phyloP scores from a whole-genome alignment of 2,113 vertebrate genomes.

The Otus sunia region DNA sequence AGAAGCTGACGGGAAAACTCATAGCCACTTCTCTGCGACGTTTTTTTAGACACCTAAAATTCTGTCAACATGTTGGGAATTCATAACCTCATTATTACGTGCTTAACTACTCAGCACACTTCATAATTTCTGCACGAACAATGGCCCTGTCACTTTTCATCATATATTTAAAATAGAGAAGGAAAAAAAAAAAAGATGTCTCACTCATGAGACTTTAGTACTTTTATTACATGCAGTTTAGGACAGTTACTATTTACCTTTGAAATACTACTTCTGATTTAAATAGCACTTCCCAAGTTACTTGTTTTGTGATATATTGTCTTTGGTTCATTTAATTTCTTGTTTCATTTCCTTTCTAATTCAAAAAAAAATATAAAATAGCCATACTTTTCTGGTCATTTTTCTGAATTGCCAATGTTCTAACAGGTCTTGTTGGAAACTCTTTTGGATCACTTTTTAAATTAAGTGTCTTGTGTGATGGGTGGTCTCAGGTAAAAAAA shows the following conservation, averaged over 20 bases:
- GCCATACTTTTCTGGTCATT: not conserved
- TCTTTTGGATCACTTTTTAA: not conserved
- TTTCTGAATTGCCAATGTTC: not conserved
- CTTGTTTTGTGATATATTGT: not conserved
- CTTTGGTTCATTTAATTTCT: not conserved
- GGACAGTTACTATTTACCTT: not conserved
- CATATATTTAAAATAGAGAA: not conserved
- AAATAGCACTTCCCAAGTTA: not conserved
- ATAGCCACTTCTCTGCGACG: not conserved
- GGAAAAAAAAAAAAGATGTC: not conserved
- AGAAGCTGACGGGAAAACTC: slow-evolving; percentile 25
- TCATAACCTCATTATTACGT: slow-evolving; percentile 11
- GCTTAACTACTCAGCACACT: not conserved
- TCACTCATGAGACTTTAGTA: not conserved
- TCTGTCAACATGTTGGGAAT: slow-evolving; percentile 7
- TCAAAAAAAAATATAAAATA: not conserved
- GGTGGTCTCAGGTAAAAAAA: not conserved
- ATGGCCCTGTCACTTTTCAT: not conserved
- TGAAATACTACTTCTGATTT: not conserved
- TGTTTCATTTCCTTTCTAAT: not conserved
- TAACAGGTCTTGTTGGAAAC: not conserved
- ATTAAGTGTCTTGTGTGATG: not conserved
- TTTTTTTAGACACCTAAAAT: slow-evolving; percentile 12
- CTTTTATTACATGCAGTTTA: not conserved
- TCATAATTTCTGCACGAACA: not conserved